Evolutionary conservation across 2,888 invertebrate species (phyloP).

Genomic region (Hypercompe scribonia): DNA sequence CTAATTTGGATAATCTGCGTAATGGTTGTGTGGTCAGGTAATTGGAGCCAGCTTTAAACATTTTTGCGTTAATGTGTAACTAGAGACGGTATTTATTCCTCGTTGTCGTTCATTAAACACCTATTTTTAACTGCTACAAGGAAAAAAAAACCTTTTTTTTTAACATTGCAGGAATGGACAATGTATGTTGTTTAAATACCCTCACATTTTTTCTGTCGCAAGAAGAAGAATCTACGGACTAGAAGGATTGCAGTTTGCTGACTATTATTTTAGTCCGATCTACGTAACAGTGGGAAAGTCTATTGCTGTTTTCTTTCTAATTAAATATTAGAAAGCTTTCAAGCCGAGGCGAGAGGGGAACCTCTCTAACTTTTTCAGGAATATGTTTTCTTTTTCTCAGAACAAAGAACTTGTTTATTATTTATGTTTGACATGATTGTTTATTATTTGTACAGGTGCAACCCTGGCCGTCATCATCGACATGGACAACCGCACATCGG

Average conservation of each 20-base stretch:
- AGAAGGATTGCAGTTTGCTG: too few relatives aligned
- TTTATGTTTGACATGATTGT: background rate
- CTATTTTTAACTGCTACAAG: background rate
- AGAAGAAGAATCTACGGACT: too few relatives aligned
- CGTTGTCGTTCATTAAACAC: background rate
- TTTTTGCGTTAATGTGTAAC: background rate
- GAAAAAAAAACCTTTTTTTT: too few relatives aligned
- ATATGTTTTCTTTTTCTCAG: background rate
- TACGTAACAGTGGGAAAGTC: too few relatives aligned
- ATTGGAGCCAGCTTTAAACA: background rate
- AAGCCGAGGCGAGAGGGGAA: too few relatives aligned
- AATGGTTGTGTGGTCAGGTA: background rate
- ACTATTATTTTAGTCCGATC: too few relatives aligned
- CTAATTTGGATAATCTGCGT: constrained; percentile 7
- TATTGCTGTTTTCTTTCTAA: too few relatives aligned
- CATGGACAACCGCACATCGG: constrained; percentile 96
- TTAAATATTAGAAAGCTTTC: too few relatives aligned
- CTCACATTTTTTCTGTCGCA: too few relatives aligned
- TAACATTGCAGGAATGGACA: background rate
- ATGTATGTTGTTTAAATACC: background rate
- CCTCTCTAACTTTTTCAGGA: too few relatives aligned
- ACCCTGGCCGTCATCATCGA: constrained; percentile 98
- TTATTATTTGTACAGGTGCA: constrained; percentile 88
- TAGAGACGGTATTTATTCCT: background rate
- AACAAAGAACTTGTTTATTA: background rate